phyloP scores from a whole-genome alignment of 35 echinoderm and acorn worm genomes.

The Heliocidaris erythrogramma region DNA sequence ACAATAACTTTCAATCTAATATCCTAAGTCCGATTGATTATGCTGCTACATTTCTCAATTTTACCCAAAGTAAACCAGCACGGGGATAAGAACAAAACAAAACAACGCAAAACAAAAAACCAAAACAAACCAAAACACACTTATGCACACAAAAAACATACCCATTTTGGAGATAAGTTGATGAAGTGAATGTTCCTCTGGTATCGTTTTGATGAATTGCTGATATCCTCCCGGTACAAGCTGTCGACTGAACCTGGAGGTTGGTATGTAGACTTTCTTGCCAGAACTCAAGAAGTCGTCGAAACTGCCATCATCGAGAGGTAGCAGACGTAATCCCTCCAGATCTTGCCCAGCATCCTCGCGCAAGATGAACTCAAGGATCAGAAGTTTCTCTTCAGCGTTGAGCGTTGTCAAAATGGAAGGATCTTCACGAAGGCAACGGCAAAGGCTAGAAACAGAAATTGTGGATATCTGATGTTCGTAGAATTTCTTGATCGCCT shows the following conservation, averaged over 20 bases:
- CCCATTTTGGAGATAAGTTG: not conserved
- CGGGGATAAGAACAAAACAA: not conserved
- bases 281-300: not conserved
- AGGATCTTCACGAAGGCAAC: not conserved
- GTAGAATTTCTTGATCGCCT: not conserved
- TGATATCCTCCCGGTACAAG: not conserved
- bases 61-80: not conserved
- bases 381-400: not conserved
- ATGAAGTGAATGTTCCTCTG: not conserved
- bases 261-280: slow-evolving; percentile 31
- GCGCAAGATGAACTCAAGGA: slow-evolving; percentile 9
- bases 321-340: not conserved
- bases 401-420: not conserved
- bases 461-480: not conserved
- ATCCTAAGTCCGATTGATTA: not conserved
- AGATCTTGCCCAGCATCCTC: not conserved
- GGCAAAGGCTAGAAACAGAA: not conserved
- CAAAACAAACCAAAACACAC: not conserved
- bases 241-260: not conserved
- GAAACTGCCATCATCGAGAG: slow-evolving; percentile 30
- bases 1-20: not conserved
- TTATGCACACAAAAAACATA: not conserved
- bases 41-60: not conserved
- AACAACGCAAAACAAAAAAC: not conserved
- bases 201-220: not conserved